Conservation (phyloP, 2,113 vertebrate genomes). For the Protomyctophum bolini region DNA sequence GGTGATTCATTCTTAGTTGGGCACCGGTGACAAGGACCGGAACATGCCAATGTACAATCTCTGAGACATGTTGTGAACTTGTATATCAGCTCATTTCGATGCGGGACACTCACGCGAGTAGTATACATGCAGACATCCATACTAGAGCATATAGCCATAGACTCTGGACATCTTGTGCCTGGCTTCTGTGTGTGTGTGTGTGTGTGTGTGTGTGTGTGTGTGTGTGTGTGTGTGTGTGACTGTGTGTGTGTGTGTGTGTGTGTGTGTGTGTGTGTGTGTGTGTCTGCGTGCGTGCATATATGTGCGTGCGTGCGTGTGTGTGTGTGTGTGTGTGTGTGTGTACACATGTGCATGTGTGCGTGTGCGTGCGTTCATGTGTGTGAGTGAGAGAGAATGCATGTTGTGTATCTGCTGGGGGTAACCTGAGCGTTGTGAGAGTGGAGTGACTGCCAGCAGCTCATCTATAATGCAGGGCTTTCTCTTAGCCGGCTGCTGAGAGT, state of each 20-base stretch:
- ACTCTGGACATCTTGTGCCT: background rate
- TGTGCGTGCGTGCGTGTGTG: background rate
- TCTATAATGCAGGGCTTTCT: slow-evolving; percentile 78
- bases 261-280: background rate
- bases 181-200: background rate
- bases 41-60: too few species aligned
- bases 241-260: slow-evolving; percentile 5
- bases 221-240: background rate
- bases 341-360: background rate
- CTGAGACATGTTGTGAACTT: too few species aligned
- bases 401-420: slow-evolving; percentile 60
- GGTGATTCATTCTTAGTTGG: too few species aligned
- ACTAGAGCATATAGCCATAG: background rate
- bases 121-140: too few species aligned
- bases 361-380: background rate
- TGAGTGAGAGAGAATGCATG: slow-evolving; percentile 29
- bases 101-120: too few species aligned
- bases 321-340: background rate
- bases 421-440: slow-evolving; percentile 73
- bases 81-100: too few species aligned
- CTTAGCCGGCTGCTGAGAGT: slow-evolving; percentile 78
- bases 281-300: background rate
- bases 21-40: too few species aligned
- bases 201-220: background rate
- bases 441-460: slow-evolving; percentile 68